Evolutionary conservation across 2,797 vertebrate species (phyloP).

Genomic region (Macrochelys suwanniensis): DNA sequence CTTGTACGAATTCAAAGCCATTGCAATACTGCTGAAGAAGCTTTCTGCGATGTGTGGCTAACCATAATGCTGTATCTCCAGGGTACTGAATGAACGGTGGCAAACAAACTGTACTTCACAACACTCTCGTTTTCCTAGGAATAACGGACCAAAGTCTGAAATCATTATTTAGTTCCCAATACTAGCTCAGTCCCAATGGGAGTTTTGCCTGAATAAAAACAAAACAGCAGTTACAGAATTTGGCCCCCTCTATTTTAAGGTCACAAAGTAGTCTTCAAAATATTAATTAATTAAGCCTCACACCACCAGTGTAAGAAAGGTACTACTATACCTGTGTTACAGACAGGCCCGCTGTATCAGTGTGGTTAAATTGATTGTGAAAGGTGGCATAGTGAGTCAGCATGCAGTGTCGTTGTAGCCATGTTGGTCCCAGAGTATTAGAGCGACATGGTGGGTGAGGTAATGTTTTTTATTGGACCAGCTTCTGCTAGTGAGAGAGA

Average conservation of each 20-base stretch:
- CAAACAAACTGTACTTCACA: constrained; percentile 50
- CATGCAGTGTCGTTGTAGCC: neutral
- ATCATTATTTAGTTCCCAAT: constrained; percentile 48
- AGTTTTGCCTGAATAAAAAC: constrained; percentile 51
- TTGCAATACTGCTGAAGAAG: constrained; percentile 58
- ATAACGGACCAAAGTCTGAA: constrained; percentile 68
- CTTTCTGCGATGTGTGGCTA: constrained; percentile 71
- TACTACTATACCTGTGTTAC: neutral
- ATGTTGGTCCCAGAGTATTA: neutral
- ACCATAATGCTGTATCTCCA: constrained; percentile 64
- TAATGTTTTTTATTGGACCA: neutral
- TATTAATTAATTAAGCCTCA: constrained; percentile 65
- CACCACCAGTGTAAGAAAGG: constrained; percentile 31
- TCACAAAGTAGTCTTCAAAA: constrained; percentile 68
- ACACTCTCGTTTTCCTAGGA: constrained; percentile 69
- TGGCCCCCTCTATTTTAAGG: constrained; percentile 36
- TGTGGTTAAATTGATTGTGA: neutral
- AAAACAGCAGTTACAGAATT: constrained; percentile 60
- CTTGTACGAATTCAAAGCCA: constrained; percentile 72
- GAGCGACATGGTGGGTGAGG: neutral
- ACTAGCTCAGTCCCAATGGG: constrained; percentile 40
- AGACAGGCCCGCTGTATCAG: neutral
- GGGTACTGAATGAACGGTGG: constrained; percentile 38
- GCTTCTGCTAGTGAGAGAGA: neutral
- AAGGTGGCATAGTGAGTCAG: neutral